Evolutionary conservation across 1,140 invertebrate species (phyloP).

Genomic region (Hestina assimilis): DNA sequence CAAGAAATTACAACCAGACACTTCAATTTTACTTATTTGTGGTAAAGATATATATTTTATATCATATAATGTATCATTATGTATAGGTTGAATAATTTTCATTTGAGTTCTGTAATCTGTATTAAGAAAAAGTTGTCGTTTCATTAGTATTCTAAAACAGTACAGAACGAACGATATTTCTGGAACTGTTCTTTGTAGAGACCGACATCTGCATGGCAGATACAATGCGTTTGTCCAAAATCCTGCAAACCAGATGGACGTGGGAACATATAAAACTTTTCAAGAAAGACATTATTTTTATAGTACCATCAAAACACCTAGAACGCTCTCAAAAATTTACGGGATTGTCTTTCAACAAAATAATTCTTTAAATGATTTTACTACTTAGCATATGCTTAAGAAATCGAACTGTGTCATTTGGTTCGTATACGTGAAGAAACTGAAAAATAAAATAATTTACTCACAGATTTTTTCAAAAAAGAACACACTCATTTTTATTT

Average conservation of each 20-base stretch:
- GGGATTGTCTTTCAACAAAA: neutral
- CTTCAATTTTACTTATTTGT: too few species aligned
- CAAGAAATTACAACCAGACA: too few species aligned
- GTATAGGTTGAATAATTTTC: too few species aligned
- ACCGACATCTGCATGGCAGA: constrained; percentile 65
- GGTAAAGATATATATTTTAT: too few species aligned
- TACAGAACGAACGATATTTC: constrained; percentile 21
- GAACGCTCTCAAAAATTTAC: neutral
- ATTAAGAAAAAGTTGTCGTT: constrained; percentile 1
- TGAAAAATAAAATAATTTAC: too few species aligned
- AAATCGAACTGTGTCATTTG: too few species aligned
- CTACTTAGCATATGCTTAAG: too few species aligned
- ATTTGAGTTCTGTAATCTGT: too few species aligned
- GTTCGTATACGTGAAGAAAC: too few species aligned
- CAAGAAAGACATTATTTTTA: constrained; percentile 48
- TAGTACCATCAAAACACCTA: neutral
- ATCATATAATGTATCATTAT: too few species aligned
- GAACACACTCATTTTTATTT: too few species aligned
- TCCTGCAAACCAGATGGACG: constrained; percentile 64
- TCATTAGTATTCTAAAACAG: constrained; percentile 19
- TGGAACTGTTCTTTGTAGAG: constrained; percentile 35
- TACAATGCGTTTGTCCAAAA: constrained; percentile 63
- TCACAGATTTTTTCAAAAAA: too few species aligned
- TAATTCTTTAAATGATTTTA: neutral
- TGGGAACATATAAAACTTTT: constrained; percentile 50